These are phyloP conservation scores for Orientallactaga bullata DNA, from an alignment of 2,113 vertebrate species.

Conservation along the genomic window DNA sequence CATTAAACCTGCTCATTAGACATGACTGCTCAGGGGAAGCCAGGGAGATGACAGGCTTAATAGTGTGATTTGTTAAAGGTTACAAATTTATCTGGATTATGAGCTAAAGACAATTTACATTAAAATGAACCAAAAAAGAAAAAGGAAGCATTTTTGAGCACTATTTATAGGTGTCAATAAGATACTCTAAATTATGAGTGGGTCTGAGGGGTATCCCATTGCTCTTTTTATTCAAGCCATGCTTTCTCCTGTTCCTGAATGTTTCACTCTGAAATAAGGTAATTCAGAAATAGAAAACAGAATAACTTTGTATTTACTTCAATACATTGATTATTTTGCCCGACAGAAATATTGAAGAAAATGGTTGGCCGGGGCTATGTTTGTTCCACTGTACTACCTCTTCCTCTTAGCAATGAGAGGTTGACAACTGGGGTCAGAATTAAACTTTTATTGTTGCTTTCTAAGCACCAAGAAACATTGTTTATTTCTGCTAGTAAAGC, in stretches of 20 bases:
- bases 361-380: neutral
- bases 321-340: neutral
- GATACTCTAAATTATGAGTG: conserved; percentile 17
- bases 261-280: neutral
- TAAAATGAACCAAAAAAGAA: conserved; percentile 23
- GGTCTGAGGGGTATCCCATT: neutral
- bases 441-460: neutral
- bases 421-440: neutral
- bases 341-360: neutral
- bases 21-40: neutral
- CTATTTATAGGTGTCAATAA: conserved; percentile 13
- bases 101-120: conserved; percentile 54
- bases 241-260: neutral
- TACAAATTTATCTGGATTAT: conserved; percentile 41
- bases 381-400: neutral
- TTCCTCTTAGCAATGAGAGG: neutral
- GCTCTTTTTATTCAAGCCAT: conserved; percentile 3
- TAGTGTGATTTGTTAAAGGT: conserved; percentile 42
- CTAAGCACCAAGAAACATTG: neutral
- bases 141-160: neutral
- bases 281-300: neutral
- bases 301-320: conserved; percentile 7
- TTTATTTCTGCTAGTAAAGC: neutral
- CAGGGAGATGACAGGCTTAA: neutral
- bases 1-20: conserved; percentile 69